Evolutionary conservation across 1,140 invertebrate genomes (phyloP).

Genomic region (Drosophila pachea): DNA sequence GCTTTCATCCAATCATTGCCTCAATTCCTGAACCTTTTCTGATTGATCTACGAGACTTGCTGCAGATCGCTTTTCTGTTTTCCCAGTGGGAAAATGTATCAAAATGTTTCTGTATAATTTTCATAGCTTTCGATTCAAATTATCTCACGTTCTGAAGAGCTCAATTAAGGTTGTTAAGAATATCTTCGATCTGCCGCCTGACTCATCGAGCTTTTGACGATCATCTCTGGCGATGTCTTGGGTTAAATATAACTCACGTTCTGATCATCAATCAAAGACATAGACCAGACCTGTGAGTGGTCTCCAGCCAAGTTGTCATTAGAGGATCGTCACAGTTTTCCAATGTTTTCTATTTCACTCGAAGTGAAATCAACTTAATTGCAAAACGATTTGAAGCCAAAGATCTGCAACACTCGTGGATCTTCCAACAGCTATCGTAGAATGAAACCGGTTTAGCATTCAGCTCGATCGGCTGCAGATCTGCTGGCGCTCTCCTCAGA

Average conservation of each 20-base stretch:
- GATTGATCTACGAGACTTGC: too few species aligned
- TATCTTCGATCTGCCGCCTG: background rate
- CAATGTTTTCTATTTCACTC: constrained; percentile 21
- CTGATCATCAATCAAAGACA: constrained; percentile 48
- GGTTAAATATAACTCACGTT: constrained; percentile 2
- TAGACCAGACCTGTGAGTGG: constrained; percentile 14
- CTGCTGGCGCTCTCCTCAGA: background rate
- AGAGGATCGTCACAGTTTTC: constrained; percentile 22
- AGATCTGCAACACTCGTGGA: constrained; percentile 15
- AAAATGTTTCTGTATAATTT: background rate
- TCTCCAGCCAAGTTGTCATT: constrained; percentile 15
- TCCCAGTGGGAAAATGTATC: background rate
- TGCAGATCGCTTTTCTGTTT: too few species aligned
- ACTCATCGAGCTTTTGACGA: constrained; percentile 1
- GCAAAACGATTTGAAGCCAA: constrained; percentile 59
- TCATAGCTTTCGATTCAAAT: background rate
- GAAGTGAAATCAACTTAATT: constrained; percentile 72
- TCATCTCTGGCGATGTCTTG: background rate
- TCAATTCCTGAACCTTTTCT: too few species aligned
- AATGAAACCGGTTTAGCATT: constrained; percentile 60
- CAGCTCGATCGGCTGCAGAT: constrained; percentile 29
- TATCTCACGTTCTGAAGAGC: constrained; percentile 1
- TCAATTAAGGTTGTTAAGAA: background rate
- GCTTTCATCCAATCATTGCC: too few species aligned
- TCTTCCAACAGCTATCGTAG: constrained; percentile 28